Base-by-base conservation (phyloP, 2,113 vertebrate genomes). In the Natator depressus region DNA sequence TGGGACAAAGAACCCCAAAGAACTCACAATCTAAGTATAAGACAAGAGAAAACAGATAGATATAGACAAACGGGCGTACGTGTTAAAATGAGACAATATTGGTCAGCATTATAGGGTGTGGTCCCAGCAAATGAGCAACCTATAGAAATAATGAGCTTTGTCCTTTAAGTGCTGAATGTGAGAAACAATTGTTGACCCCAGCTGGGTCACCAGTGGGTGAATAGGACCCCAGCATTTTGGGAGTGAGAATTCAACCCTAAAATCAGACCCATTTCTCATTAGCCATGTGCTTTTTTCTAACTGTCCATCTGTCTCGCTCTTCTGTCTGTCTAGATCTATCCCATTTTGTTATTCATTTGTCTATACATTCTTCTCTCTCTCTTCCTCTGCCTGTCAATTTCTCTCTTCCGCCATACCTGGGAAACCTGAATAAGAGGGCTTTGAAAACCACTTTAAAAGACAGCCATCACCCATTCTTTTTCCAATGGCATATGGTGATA, bases 401-500 rank as follows among this genome's bases (percentile, higher is more conserved):
- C 0, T 0, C 84, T 91, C 85, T 91, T 54, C 57, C 82, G 80
- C 82, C 80, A 9, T 93, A 93, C 90, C 96, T 97, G 91, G 38
- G 82, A 96, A 86, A 95, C 1, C 80, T 57, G 96, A 94, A 89
- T 85, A 83, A 89, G 93, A 55, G 89, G 91, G 57, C 47, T 97
- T 93, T 88, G 95, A 91, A 94, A 84, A 91, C 72, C 92, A 78
- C 88, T 95, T 94, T 47, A 87, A 69, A 91, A 97, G 94, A 47
- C 91, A 92, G 86, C 78, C 88, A 92, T 95, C 95, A 88, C 90
- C 93, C 95, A 89, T 95, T 95, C 91, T 93, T 96, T 95, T 92
- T 92, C 51, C 31, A 78, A 78, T 89, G 96, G 92, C 97, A 97
- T 97, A 96, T 97, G 97, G 96, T 93, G 96, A 95, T 96, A 95